Conservation (phyloP, 2,113 vertebrate species). For the Isurus oxyrinchus region DNA sequence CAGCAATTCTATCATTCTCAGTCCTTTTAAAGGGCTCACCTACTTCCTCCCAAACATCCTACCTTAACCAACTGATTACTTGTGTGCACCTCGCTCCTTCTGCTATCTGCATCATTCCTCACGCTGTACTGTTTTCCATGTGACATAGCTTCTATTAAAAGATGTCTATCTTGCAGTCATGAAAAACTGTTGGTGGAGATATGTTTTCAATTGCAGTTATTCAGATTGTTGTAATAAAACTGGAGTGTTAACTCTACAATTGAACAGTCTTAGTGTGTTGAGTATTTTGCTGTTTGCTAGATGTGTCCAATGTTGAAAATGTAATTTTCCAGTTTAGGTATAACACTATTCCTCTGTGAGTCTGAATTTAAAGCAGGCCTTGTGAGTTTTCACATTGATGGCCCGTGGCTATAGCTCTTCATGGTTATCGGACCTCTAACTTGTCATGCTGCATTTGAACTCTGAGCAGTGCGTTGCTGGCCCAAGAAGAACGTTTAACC, state of each 20-base stretch:
- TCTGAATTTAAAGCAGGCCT: background rate
- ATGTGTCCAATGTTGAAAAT: background rate
- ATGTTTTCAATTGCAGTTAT: background rate
- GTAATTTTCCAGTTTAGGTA: background rate
- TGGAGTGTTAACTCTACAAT: background rate
- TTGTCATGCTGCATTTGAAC: background rate
- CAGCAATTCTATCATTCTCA: background rate
- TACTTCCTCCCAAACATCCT: background rate
- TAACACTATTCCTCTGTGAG: background rate
- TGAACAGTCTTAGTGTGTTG: background rate
- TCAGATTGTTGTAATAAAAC: background rate
- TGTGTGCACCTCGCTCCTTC: background rate
- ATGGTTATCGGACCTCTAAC: background rate
- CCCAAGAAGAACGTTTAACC: background rate
- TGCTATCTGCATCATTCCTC: background rate
- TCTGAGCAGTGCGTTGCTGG: background rate
- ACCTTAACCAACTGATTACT: background rate
- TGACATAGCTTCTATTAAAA: no score
- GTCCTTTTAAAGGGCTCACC: background rate
- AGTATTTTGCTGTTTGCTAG: background rate
- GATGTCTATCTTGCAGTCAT: no score
- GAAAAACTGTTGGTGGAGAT: background rate
- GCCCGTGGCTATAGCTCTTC: background rate
- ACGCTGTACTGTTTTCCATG: background rate
- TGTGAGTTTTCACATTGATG: background rate